Base-by-base conservation (phyloP, 2,797 vertebrate species). In the Delichon dasypus region DNA sequence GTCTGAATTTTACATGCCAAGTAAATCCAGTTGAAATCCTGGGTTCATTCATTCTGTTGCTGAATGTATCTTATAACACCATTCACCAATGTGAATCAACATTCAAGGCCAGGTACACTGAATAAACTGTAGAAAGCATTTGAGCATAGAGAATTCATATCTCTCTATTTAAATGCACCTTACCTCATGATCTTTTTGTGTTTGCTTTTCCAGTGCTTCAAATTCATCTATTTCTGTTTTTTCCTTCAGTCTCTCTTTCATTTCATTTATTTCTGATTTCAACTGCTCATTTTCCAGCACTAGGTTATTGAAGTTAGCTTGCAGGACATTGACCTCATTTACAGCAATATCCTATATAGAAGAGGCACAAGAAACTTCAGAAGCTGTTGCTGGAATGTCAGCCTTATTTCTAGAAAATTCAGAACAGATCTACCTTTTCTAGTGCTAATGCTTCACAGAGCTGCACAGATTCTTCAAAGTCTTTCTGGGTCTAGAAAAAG, bases 121-220 rank as follows among this genome's bases (percentile, higher is more conserved):
- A 70, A 47, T 38, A n/a, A 84, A 73, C 34, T 84, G n/a, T 16
- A 71, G 20, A 74, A 67, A 61, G 38, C 13, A 38, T 32, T 5
- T 20, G 2, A 34, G 13, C 38, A 36, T 2, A 64, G 29, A 66
- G 9, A 70, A 34, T 32, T 88, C n/a, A 40, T 32, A 4, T 17
- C 16, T n/a, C 29, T 68, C 32, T 55, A 47, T 81, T 91, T 93
- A 66, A 58, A 8, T 47, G 36, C 27, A 62, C 13, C 92, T 97
- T 89, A 99, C 99, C 99, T 99, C 98, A 6, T 98, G 97, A 68
- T 98, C 98, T 73, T 98, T 98, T 62, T 96, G 96, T 71, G 97
- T 94, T 95, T 98, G 97, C 55, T 98, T 98, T 97, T 99, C 99
- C 47, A 99, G 97, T 61, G 85, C 89, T 79, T 98, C 97, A 95